Base-by-base conservation (phyloP, 2,113 vertebrate species). In the Setophaga coronata region DNA sequence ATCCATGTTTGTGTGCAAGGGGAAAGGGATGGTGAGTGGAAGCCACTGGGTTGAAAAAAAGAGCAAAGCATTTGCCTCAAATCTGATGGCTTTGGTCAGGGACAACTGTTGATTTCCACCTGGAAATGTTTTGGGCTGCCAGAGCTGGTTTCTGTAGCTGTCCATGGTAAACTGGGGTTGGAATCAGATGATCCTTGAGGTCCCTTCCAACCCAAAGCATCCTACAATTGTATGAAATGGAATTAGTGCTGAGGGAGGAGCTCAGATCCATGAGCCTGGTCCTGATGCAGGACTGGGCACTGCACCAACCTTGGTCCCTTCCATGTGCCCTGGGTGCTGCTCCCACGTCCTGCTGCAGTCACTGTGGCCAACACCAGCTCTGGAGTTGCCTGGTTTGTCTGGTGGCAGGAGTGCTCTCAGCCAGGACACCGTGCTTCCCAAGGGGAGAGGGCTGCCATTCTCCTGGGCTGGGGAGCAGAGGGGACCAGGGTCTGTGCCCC, bases 401-500 rank as follows among this genome's bases (percentile, higher is more conserved):
- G 53, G 45, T 11, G 43, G 5, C 71, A 7, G 7, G 10, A 5
- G 20, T 28, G 40, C 2, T 14, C 50, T 50, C n/a, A 60, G 66
- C 3, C 40, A 40, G 2, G 2, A 19, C 29, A 2, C 40, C 2
- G 29, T 26, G 47, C 38, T 72, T 50, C 70, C 58, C 50, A 3
- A 45, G 57, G 56, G 40, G 20, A 58, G 38, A 7, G 14, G 19
- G 42, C 51, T 70, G 51, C 57, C 33, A 64, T 18, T 3, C 4
- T 18, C 7, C 0, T 20, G 57, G 45, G 1, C 12, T 2, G 26
- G 53, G n/a, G 4, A 8, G 7, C 1, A 4, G 20, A 9, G 25
- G 25, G 14, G 4, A 5, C 1, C 43, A 20, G 65, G 61, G 19
- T 6, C 19, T 0, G 0, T 31, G 56, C 3, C 28, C 56, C 48